A percentile compares a stretch with the other conserved stretches of the same genome.
These are phyloP conservation scores for Eilema sororculum DNA, from an alignment of 2,888 invertebrate genomes.

Conservation along the genomic window DNA sequence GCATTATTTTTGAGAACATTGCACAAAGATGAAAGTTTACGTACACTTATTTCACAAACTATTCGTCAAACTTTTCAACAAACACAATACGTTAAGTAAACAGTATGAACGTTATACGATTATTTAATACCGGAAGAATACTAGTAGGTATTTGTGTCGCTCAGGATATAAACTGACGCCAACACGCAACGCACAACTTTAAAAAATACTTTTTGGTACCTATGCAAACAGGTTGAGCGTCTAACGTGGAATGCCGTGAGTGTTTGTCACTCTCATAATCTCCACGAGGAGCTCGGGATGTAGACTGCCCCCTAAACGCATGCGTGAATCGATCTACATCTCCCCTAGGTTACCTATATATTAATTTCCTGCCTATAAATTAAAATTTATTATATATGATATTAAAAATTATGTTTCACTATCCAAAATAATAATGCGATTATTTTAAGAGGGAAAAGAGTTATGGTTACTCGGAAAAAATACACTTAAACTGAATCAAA, in stretches of 20 bases:
- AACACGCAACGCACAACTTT: not conserved
- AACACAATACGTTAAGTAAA: not conserved
- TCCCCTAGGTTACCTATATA: constrained; percentile 8
- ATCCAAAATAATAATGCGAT: not conserved
- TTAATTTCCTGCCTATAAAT: constrained; percentile 5
- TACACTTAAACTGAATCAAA: not conserved
- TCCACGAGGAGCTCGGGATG: not conserved
- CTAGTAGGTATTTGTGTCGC: not conserved
- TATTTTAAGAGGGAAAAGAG: not conserved
- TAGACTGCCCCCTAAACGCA: constrained; percentile 13
- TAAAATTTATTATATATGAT: too few species aligned
- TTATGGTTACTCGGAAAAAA: not conserved
- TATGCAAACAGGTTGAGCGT: not conserved
- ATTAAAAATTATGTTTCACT: not conserved
- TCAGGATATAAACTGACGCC: not conserved
- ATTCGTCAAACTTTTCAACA: not conserved
- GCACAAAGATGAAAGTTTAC: not conserved
- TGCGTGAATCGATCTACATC: constrained; percentile 20
- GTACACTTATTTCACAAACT: not conserved
- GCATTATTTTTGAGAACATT: not conserved
- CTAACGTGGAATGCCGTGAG: not conserved
- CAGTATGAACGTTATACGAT: not conserved
- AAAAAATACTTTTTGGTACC: not conserved
- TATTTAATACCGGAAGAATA: not conserved
- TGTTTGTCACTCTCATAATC: not conserved